Evolutionary conservation across 2,113 vertebrate genomes (phyloP).

Genomic region (Pseudorectes ferrugineus): DNA sequence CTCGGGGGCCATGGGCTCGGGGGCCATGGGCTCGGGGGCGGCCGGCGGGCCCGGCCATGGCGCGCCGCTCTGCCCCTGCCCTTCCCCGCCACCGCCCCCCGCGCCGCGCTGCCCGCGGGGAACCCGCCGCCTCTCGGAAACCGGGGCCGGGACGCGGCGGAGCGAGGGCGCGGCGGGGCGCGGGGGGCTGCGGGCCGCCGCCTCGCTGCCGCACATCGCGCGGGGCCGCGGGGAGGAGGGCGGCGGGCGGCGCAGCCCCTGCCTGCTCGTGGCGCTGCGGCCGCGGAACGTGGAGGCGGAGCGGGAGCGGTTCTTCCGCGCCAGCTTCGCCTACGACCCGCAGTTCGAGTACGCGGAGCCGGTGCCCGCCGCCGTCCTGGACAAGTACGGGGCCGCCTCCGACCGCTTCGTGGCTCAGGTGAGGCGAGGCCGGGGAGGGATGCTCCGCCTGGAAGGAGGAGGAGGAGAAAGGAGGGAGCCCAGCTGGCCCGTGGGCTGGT

Average conservation of each 20-base stretch:
- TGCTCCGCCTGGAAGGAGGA: not conserved
- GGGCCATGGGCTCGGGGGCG: too few relatives aligned
- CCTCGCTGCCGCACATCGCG: conserved; percentile 86
- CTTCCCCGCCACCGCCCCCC: too few relatives aligned
- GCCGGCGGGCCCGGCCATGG: too few relatives aligned
- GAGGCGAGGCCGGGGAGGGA: not conserved
- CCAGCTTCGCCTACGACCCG: conserved; percentile 86
- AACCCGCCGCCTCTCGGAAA: too few relatives aligned
- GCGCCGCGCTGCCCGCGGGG: too few relatives aligned
- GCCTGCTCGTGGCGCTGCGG: conserved; percentile 87
- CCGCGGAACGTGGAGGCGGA: conserved; percentile 88
- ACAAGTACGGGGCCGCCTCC: conserved; percentile 88
- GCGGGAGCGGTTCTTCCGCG: conserved; percentile 84
- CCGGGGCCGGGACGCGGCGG: too few relatives aligned
- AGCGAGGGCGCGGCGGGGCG: too few relatives aligned
- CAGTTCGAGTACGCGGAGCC: conserved; percentile 90
- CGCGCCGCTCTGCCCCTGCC: too few relatives aligned
- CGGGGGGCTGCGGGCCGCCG: not conserved
- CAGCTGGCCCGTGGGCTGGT: not conserved
- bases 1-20: too few relatives aligned
- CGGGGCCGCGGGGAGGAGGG: conserved; percentile 32
- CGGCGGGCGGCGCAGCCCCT: conserved; percentile 72
- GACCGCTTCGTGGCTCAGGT: conserved; percentile 92
- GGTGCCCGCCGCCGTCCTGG: conserved; percentile 79
- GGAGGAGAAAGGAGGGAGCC: not conserved